Conservation (phyloP, 2,113 vertebrate genomes). For the Colistium nudipinnis region DNA sequence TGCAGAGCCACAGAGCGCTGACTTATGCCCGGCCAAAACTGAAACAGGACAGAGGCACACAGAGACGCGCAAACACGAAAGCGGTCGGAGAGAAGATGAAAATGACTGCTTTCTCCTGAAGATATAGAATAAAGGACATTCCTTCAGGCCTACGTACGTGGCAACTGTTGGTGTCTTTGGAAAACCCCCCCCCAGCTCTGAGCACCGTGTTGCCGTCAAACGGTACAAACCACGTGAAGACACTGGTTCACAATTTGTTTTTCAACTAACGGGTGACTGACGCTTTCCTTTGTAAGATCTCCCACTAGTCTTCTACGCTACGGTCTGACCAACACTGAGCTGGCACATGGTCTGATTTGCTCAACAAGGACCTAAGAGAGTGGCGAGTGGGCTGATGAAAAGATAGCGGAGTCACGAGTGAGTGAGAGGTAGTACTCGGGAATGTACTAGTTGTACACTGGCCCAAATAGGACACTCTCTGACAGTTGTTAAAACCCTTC, state of each 20-base stretch:
- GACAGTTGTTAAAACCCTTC: constrained; percentile 22
- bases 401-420: constrained; percentile 39
- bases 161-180: too few relatives aligned
- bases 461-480: constrained; percentile 25
- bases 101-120: too few relatives aligned
- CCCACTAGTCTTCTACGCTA: constrained; percentile 29
- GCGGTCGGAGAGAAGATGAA: too few relatives aligned
- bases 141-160: too few relatives aligned
- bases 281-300: constrained; percentile 29
- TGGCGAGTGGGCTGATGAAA: constrained; percentile 40
- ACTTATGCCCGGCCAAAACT: too few relatives aligned
- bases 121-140: too few relatives aligned
- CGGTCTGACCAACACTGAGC: constrained; percentile 57
- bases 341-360: constrained; percentile 39
- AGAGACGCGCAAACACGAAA: too few relatives aligned
- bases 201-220: constrained; percentile 15
- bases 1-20: too few relatives aligned
- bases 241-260: constrained; percentile 33
- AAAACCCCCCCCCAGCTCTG: constrained; percentile 2
- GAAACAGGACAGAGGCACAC: too few relatives aligned
- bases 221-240: neutral
- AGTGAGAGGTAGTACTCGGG: constrained; percentile 39
- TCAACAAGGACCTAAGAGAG: constrained; percentile 45
- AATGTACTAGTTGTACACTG: constrained; percentile 24
- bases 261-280: constrained; percentile 27